Evolutionary conservation across 2,888 invertebrate genomes (phyloP).

Genomic region (Lithophane ornitopus): DNA sequence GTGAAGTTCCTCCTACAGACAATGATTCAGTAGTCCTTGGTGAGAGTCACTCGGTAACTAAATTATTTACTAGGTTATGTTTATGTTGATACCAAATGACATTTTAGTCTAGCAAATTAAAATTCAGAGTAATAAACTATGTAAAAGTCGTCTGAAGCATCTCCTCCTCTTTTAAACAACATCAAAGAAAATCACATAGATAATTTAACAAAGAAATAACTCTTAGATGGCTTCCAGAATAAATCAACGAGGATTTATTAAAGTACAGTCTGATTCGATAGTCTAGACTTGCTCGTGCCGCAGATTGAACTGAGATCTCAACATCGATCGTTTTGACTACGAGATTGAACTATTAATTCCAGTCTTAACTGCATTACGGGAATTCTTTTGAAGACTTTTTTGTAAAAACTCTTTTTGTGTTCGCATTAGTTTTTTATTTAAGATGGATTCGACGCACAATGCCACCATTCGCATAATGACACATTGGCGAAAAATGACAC

Average conservation of each 20-base stretch:
- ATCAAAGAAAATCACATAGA: constrained; percentile 5
- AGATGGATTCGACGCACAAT: not conserved
- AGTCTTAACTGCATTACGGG: constrained; percentile 19
- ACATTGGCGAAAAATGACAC: too few relatives aligned
- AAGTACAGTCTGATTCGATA: constrained; percentile 27
- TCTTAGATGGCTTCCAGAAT: constrained; percentile 32
- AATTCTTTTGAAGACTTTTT: constrained; percentile 10
- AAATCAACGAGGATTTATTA: constrained; percentile 47
- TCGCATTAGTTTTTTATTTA: constrained; percentile 10
- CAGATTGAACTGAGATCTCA: constrained; percentile 43
- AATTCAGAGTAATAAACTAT: not conserved
- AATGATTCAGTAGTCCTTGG: not conserved
- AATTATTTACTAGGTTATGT: not conserved
- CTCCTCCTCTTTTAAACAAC: not conserved
- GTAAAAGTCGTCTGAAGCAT: not conserved
- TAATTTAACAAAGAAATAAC: constrained; percentile 31
- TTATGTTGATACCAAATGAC: not conserved
- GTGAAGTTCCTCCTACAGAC: not conserved
- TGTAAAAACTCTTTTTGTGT: not conserved
- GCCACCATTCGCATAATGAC: too few relatives aligned
- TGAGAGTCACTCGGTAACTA: not conserved
- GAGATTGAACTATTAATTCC: constrained; percentile 51
- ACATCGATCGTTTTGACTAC: constrained; percentile 21
- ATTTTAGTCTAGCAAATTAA: not conserved
- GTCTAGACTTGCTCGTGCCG: constrained; percentile 34